phyloP scores from a whole-genome alignment of 2,888 invertebrate species.

The Podotricha telesiphe region DNA sequence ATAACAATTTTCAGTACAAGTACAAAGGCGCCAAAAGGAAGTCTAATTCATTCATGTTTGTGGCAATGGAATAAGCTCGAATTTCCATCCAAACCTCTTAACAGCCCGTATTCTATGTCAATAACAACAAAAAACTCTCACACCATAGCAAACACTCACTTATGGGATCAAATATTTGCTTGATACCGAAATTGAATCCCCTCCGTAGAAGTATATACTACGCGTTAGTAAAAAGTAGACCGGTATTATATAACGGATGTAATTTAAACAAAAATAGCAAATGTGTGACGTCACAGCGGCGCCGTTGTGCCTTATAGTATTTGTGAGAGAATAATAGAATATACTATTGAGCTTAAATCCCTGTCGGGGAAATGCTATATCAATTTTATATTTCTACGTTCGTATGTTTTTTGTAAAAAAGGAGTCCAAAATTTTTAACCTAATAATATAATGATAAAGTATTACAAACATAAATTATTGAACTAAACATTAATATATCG shows the following conservation, averaged over 20 bases:
- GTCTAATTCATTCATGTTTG: constrained; percentile 20
- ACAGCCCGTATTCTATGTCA: constrained; percentile 30
- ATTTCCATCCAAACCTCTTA: constrained; percentile 29
- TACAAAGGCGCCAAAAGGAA: constrained; percentile 18
- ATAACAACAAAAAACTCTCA: constrained; percentile 33
- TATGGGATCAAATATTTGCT: constrained; percentile 39
- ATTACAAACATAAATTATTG: no score
- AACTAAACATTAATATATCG: no score
- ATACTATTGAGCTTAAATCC: no score
- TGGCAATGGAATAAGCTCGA: constrained; percentile 24
- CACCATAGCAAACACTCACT: constrained; percentile 39
- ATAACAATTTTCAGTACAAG: constrained; percentile 1
- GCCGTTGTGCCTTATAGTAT: not conserved
- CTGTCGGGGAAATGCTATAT: no score
- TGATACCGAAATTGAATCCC: constrained; percentile 35
- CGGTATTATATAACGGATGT: constrained; percentile 11
- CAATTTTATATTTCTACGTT: no score
- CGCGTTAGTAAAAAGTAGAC: constrained; percentile 17
- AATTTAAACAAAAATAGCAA: not conserved
- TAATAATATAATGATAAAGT: no score
- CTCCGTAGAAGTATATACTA: constrained; percentile 28
- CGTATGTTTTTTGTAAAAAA: no score
- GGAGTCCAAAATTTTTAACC: no score
- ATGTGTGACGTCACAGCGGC: not conserved
- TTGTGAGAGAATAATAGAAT: no score